Conservation (phyloP, 1,140 invertebrate species). For the Drosophila virilis region DNA sequence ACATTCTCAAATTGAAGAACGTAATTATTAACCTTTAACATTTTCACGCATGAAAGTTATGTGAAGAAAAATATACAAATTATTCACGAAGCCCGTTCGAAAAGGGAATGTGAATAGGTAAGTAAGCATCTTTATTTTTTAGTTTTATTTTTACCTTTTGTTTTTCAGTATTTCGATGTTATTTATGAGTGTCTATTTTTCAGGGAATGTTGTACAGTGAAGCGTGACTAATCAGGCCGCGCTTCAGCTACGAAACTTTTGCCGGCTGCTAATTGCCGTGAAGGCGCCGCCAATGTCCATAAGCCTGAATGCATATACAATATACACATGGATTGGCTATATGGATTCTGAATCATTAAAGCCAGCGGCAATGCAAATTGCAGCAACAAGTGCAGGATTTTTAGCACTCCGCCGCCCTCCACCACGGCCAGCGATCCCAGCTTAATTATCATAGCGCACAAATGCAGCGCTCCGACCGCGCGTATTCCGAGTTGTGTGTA, state of each 20-base stretch:
- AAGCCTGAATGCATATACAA: conserved; percentile 1
- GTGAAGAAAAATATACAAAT: conserved; percentile 45
- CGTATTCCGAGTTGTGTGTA: conserved; percentile 57
- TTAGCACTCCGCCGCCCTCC: conserved; percentile 21
- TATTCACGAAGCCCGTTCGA: conserved; percentile 31
- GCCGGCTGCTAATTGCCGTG: conserved; percentile 76
- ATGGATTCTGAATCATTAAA: conserved; percentile 40
- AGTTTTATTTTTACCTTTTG: conserved; percentile 12
- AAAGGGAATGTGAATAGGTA: conserved; percentile 23
- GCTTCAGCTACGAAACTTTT: conserved; percentile 49
- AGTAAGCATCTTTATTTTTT: conserved; percentile 18
- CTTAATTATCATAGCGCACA: conserved; percentile 79
- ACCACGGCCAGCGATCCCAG: conserved; percentile 12
- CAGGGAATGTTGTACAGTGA: conserved; percentile 63
- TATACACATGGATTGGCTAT: conserved; percentile 2
- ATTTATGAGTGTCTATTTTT: conserved; percentile 77
- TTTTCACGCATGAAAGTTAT: conserved; percentile 74
- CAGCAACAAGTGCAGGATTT: conserved; percentile 71
- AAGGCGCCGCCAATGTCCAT: conserved; percentile 60
- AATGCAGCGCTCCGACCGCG: conserved; percentile 3
- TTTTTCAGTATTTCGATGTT: conserved; percentile 46
- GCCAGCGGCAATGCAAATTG: conserved; percentile 64
- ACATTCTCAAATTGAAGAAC: conserved; percentile 55
- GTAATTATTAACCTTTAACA: conserved; percentile 81
- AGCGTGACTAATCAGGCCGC: conserved; percentile 73